Conservation (phyloP, 2,797 vertebrate species). For the Denticeps clupeoides region DNA sequence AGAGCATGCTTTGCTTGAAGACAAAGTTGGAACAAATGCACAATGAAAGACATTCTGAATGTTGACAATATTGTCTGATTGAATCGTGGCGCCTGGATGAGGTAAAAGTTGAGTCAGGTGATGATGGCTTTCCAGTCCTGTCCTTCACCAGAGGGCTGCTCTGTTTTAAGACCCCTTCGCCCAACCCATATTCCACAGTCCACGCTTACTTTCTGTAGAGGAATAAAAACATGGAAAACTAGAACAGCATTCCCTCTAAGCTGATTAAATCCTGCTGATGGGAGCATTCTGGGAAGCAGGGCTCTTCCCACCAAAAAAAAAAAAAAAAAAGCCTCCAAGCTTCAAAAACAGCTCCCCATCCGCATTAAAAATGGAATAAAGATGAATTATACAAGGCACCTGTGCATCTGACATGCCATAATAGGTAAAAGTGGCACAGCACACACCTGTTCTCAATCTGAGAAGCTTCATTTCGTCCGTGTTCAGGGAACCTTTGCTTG, state of each 20-base stretch:
- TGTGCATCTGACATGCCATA: constrained; percentile 59
- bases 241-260: constrained; percentile 17
- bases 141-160: too few relatives aligned
- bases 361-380: constrained; percentile 60
- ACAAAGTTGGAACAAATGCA: too few relatives aligned
- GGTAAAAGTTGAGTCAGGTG: too few relatives aligned
- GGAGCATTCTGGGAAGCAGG: constrained; percentile 10
- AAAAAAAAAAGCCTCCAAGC: constrained; percentile 14
- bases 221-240: too few relatives aligned
- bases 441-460: constrained; percentile 55
- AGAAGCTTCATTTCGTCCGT: constrained; percentile 44
- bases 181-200: too few relatives aligned
- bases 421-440: constrained; percentile 31
- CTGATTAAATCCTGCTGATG: constrained; percentile 18
- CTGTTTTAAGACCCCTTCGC: too few relatives aligned
- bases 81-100: too few relatives aligned
- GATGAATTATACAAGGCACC: constrained; percentile 66
- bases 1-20: too few relatives aligned
- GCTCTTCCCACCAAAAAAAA: constrained; percentile 4
- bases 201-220: too few relatives aligned
- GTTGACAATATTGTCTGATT: too few relatives aligned
- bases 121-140: too few relatives aligned
- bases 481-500: constrained; percentile 25
- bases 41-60: too few relatives aligned
- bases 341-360: constrained; percentile 27